Evolutionary conservation across 53 echinoderm and acorn worm genomes (phyloP), one percentile per base, ranked within the genome.

Genomic region (Paracentrotus lividus): DNA sequence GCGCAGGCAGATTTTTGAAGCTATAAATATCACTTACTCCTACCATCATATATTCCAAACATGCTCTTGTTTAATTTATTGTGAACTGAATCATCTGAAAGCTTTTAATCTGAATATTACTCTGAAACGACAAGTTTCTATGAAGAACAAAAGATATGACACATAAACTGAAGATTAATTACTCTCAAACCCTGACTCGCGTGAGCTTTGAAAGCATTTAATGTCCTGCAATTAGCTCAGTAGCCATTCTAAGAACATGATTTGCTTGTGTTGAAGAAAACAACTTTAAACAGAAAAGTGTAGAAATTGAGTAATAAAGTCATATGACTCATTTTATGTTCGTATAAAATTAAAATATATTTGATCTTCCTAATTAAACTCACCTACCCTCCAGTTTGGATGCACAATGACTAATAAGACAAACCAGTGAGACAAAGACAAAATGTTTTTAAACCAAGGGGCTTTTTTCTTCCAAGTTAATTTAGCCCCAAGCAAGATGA

Each of bases 81-180:
- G 38, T 38, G 72, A 21, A 72, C 18, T 72, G 40, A 72, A 72
- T 72, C 72, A 72, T 72, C 72, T 27, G 40, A 72, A 72, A 72
- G 72, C 72, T 16, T 40, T 38, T 72, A 72, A 72, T 72, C 72
- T 72, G 36, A 38, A 38, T 15, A 38, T 69, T 36, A 72, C 40
- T 72, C 72, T 38, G 72, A 36, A 72, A 40, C 40, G 72, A 38
- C 72, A 72, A 20, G 40, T 40, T 72, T 8, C 36, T 18, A 15
- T n/a, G 36, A 72, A 72, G 40, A 40, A 57, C 12, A 38, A 72
- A 72, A 72, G 40, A 72, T 72, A 72, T 72, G 72, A 72, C 72
- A 16, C 72, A 72, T 15, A 40, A 72, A 72, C 20, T 72, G 36
- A 40, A 72, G 72, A 72, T 72, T 72, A 72, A 72, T 72, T 72